Evolutionary conservation across 2,797 vertebrate genomes (phyloP).

Genomic region (Galago senegalensis): DNA sequence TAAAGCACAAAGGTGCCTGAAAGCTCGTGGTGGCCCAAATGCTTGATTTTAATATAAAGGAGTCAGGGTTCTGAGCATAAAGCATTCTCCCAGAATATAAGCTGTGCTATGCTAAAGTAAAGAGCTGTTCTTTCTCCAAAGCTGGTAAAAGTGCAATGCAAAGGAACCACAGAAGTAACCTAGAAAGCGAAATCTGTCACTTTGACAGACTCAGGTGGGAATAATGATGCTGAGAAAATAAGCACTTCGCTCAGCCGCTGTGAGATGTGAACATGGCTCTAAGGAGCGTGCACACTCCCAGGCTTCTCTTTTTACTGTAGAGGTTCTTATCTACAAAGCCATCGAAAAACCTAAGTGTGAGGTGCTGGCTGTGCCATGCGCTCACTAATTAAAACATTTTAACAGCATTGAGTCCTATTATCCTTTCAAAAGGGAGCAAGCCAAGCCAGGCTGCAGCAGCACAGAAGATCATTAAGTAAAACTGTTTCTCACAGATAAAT

Average conservation of each 20-base stretch:
- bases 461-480: slow-evolving; percentile 89
- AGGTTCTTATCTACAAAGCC: slow-evolving; percentile 70
- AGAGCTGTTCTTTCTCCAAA: neutral
- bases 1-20: neutral
- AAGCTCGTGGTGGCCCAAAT: neutral
- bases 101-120: neutral
- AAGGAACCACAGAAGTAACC: neutral
- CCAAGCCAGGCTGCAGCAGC: slow-evolving; percentile 74
- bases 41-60: slow-evolving; percentile 46
- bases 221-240: neutral
- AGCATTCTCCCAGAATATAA: neutral
- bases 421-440: slow-evolving; percentile 76
- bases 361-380: slow-evolving; percentile 56
- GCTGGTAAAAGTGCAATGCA: neutral
- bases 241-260: neutral
- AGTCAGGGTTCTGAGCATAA: neutral
- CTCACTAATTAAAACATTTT: slow-evolving; percentile 85
- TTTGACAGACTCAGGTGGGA: neutral
- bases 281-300: neutral
- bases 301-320: neutral
- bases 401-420: slow-evolving; percentile 81
- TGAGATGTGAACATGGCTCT: neutral
- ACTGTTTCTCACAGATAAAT: slow-evolving; percentile 87
- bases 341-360: slow-evolving; percentile 51
- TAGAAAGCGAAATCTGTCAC: neutral